Base-by-base conservation (phyloP, 2,888 invertebrate species). In the Limulus polyphemus region DNA sequence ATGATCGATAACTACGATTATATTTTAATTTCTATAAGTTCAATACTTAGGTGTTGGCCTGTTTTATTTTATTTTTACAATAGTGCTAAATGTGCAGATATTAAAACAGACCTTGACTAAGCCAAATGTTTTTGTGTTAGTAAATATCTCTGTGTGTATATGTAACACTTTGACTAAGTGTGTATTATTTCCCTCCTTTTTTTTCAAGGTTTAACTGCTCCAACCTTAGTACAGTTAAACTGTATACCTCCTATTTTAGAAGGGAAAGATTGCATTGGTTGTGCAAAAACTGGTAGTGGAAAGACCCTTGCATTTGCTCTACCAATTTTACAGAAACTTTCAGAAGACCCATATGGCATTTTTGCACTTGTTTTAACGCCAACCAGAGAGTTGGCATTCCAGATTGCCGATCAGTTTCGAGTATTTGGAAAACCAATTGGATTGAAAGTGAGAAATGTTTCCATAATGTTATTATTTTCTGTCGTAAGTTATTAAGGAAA, bases 221-320 rank as follows among this genome's bases (percentile, higher is more conserved):
- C 90, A 11, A 91, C 91, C 2, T 84, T 86, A 0, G 90, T 93
- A 62, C 92, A 93, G 75, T 77, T 80, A 71, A 84, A 85, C 67
- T 91, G 91, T 73, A 86, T 93, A 71, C 84, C 89, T 7, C 79
- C 81, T 65, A 88, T 92, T 70, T 75, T 92, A 51, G 73, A 79
- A 63, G 93, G 93, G 0, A 80, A 83, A 70, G 92, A 97, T 78
- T 92, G 93, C 71, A 88, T 98, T 67, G 98, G 94, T 11, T 92
- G 93, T 71, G 94, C 97, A 0, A 93, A 97, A 77, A 99, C 98
- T 11, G 98, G 98, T 13, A 95, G 94, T 62, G 98, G 98, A 1
- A 99, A 99, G 80, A 99, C 99, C 0, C 84, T 98, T 73, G 94
- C 98, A 0, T 99, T 99, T 81, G 95, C 93, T 0, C 76, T 98